phyloP scores from a whole-genome alignment of 2,113 vertebrate genomes.

The Fulmarus glacialis region DNA sequence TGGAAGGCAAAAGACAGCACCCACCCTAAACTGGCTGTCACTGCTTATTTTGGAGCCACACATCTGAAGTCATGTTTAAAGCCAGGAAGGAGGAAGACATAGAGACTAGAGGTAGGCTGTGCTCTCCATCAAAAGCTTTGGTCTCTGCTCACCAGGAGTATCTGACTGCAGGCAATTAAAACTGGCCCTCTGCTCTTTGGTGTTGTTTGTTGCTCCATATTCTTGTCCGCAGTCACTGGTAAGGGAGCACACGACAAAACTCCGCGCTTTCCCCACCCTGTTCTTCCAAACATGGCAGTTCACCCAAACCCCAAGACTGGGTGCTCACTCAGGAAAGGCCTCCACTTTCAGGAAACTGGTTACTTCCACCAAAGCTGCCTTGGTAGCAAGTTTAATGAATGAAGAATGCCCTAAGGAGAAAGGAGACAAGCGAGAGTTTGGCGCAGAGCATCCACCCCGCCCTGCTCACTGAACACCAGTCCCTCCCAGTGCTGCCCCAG shows the following conservation, averaged over 20 bases:
- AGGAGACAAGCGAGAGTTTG: conserved; percentile 16
- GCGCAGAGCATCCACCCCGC: background rate
- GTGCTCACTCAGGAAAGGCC: background rate
- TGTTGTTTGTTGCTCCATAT: background rate
- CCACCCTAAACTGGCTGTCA: background rate
- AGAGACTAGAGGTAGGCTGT: background rate
- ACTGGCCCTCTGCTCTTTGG: background rate
- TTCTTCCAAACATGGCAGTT: background rate
- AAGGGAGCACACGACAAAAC: background rate
- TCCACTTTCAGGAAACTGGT: background rate
- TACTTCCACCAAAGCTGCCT: background rate
- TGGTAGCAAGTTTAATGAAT: background rate
- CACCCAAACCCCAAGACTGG: background rate
- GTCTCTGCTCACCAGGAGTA: background rate
- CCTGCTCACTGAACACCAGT: background rate
- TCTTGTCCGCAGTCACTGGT: background rate
- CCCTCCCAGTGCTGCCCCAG: background rate
- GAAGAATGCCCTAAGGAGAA: conserved; percentile 23
- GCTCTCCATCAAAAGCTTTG: background rate
- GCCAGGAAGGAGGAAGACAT: background rate
- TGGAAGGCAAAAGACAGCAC: background rate
- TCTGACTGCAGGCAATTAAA: background rate
- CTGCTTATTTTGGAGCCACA: background rate
- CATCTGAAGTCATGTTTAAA: background rate
- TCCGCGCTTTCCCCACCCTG: background rate